Base-by-base conservation (phyloP, 2,888 invertebrate genomes). In the Operophtera brumata region DNA sequence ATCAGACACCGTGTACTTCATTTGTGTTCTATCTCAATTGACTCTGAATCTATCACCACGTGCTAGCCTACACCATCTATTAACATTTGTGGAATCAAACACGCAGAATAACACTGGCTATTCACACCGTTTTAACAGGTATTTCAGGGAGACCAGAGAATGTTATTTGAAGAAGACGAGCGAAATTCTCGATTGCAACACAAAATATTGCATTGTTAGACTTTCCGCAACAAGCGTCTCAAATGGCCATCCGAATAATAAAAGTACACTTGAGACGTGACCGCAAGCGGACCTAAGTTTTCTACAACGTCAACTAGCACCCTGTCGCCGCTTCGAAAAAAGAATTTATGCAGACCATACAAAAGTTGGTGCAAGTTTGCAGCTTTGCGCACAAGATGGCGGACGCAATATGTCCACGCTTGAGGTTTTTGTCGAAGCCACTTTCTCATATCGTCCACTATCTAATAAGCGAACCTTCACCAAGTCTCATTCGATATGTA, bases 391-490 rank as follows among this genome's bases (percentile, higher is more conserved):
- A 70, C 82, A 81, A 82, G 77, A 82, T 81, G 83, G 72, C 78
- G 75, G 71, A 57, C 77, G 81, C 86, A 88, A 88, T 89, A 89
- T 87, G 86, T 84, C 79, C 78, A 71, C 75, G 66, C 75, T 67
- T 65, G 73, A 70, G 80, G 77, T 89, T 90, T 89, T 89, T 89
- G 88, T 82, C 76, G 71, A 73, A 70, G 66, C 73, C 79, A 80
- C 78, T 85, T 86, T 86, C 85, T 87, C 85, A 86, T 88, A 84
- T 84, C 80, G 74, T 78, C 80, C 74, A 78, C 80, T 81, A 86
- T 88, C 82, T 89, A 88, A 90, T 89, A 90, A 86, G 77, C 73
- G 74, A 84, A 89, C 89, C 82, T 89, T 88, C 66, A 76, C 70
- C 78, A 77, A 70, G 75, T 76, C 82, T 86, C 83, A 84, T 88